Evolutionary conservation across 2,113 vertebrate genomes (phyloP).

Genomic region (Chionomys nivalis): DNA sequence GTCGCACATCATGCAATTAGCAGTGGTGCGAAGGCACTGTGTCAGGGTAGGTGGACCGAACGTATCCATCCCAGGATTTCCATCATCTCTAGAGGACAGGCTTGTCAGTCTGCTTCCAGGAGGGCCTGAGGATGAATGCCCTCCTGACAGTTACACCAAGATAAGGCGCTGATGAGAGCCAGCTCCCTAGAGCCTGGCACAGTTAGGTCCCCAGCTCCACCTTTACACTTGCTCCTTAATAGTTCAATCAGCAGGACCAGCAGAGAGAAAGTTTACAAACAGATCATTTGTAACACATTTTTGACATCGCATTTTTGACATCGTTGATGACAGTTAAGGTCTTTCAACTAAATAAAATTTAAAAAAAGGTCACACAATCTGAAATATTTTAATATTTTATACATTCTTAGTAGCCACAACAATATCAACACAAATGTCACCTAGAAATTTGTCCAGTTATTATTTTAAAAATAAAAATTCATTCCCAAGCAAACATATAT

Average conservation of each 20-base stretch:
- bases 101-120: not conserved
- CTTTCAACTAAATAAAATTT: not conserved
- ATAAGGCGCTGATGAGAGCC: not conserved
- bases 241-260: not conserved
- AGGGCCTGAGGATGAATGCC: not conserved
- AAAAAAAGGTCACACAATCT: not conserved
- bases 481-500: conserved; percentile 31
- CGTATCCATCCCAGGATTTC: not conserved
- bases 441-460: not conserved
- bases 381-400: not conserved
- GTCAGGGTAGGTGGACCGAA: not conserved
- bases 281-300: not conserved
- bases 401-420: not conserved
- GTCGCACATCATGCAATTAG: not conserved
- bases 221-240: not conserved
- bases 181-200: not conserved
- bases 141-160: not conserved
- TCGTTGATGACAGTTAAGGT: not conserved
- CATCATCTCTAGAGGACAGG: not conserved
- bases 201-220: not conserved
- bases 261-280: not conserved
- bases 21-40: not conserved
- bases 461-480: conserved; percentile 60
- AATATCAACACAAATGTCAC: conserved; percentile 17
- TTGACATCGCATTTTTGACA: conserved; percentile 33